phyloP scores from a whole-genome alignment of 1,140 invertebrate species.

The Macrotrachela quadricornifera region DNA sequence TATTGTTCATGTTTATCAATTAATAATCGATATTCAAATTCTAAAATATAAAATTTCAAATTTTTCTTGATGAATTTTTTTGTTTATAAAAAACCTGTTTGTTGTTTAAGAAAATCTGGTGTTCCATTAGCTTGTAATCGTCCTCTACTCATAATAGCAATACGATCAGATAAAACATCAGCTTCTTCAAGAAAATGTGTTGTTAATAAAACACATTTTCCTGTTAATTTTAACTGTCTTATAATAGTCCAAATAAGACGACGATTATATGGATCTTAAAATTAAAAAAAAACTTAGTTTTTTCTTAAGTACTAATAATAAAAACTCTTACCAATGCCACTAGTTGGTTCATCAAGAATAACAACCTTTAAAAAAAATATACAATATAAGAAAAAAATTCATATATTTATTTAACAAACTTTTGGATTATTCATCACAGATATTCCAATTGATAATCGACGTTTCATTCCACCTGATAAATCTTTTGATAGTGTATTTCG shows the following conservation, averaged over 20 bases:
- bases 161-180: conserved; percentile 43
- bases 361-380: neutral
- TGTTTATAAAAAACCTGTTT: too few relatives aligned
- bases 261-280: conserved; percentile 76
- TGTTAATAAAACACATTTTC: conserved; percentile 43
- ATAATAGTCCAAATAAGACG: conserved; percentile 58
- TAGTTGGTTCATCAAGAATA: conserved; percentile 7
- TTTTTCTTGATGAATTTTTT: too few relatives aligned
- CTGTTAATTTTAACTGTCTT: conserved; percentile 29
- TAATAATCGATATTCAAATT: too few relatives aligned
- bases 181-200: conserved; percentile 45
- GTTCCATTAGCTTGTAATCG: conserved; percentile 41
- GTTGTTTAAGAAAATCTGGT: conserved; percentile 40
- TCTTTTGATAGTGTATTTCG: conserved; percentile 44
- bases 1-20: too few relatives aligned
- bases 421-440: conserved; percentile 10
- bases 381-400: too few relatives aligned
- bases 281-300: conserved; percentile 40
- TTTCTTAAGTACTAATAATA: conserved; percentile 39
- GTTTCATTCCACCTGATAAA: conserved; percentile 10
- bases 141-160: conserved; percentile 45
- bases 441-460: conserved; percentile 4
- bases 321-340: neutral
- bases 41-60: too few relatives aligned
- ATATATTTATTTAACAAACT: conserved; percentile 4